Conservation (phyloP, 2,888 invertebrate species). For the Aspidiotus destructor region DNA sequence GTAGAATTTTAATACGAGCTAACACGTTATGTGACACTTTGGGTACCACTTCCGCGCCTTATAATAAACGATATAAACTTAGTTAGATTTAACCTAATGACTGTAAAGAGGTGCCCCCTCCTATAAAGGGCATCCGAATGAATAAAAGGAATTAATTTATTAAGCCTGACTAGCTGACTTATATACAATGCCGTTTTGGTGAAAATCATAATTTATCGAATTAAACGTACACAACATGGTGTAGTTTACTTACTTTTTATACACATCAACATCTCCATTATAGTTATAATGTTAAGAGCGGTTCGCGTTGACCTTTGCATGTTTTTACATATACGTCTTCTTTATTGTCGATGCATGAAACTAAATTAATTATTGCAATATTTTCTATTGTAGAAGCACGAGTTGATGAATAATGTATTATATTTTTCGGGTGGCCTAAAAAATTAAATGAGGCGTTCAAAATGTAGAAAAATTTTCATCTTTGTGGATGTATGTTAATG, state of each 20-base stretch:
- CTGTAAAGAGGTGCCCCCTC: constrained; percentile 11
- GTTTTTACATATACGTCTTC: too few relatives aligned
- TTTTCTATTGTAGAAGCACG: too few relatives aligned
- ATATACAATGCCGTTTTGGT: constrained; percentile 6
- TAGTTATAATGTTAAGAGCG: not conserved
- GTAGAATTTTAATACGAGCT: too few relatives aligned
- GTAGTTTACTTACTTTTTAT: constrained; percentile 18
- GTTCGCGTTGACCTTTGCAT: not conserved
- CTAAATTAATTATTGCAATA: constrained; percentile 2
- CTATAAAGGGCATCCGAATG: constrained; percentile 23
- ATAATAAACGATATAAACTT: not conserved
- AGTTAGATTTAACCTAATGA: constrained; percentile 10
- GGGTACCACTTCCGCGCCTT: not conserved
- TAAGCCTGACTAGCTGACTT: constrained; percentile 12
- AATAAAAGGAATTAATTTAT: constrained; percentile 32
- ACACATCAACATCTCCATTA: constrained; percentile 29
- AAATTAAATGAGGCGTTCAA: too few relatives aligned
- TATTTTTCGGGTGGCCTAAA: too few relatives aligned
- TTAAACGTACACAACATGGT: not conserved
- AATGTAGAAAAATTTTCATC: too few relatives aligned
- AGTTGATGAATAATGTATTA: too few relatives aligned
- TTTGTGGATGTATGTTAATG: too few relatives aligned
- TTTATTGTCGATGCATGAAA: too few relatives aligned
- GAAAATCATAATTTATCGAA: constrained; percentile 29
- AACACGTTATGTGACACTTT: not conserved